Conservation (phyloP, 1,140 invertebrate genomes). For the Galleria mellonella region DNA sequence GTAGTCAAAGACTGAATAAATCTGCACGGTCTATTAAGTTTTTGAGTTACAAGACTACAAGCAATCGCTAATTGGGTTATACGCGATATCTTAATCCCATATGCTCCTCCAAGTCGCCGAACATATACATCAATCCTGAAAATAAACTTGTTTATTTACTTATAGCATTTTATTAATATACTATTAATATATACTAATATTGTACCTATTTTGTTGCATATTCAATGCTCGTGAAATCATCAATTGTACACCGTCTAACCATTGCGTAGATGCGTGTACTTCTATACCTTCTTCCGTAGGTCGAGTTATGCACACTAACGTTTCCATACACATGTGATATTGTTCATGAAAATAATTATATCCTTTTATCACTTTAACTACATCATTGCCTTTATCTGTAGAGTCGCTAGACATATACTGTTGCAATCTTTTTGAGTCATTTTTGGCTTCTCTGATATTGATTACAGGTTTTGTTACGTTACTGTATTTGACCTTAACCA, state of each 20-base stretch:
- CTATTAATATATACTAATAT: too few relatives aligned
- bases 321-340: constrained; percentile 71
- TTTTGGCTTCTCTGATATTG: constrained; percentile 34
- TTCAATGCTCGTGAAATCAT: constrained; percentile 55
- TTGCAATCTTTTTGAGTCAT: constrained; percentile 27
- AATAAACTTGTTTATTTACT: constrained; percentile 5
- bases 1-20: constrained; percentile 74
- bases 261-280: constrained; percentile 77
- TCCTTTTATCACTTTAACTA: constrained; percentile 51
- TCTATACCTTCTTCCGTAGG: constrained; percentile 80
- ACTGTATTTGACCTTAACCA: constrained; percentile 80
- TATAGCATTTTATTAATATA: too few relatives aligned
- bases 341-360: constrained; percentile 40
- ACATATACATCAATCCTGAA: constrained; percentile 78
- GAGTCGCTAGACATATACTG: constrained; percentile 7
- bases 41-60: constrained; percentile 19
- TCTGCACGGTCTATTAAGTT: constrained; percentile 37
- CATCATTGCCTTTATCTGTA: constrained; percentile 31
- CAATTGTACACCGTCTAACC: constrained; percentile 75
- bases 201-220: constrained; percentile 3
- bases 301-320: constrained; percentile 75
- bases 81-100: constrained; percentile 31
- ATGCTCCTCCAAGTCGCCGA: constrained; percentile 33
- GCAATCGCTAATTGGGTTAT: constrained; percentile 26
- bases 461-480: constrained; percentile 31